A percentile compares a stretch with the other conserved stretches of the same genome.
Conservation (phyloP, 64 coral and sea anemone genomes). For the Stylophora pistillata region DNA sequence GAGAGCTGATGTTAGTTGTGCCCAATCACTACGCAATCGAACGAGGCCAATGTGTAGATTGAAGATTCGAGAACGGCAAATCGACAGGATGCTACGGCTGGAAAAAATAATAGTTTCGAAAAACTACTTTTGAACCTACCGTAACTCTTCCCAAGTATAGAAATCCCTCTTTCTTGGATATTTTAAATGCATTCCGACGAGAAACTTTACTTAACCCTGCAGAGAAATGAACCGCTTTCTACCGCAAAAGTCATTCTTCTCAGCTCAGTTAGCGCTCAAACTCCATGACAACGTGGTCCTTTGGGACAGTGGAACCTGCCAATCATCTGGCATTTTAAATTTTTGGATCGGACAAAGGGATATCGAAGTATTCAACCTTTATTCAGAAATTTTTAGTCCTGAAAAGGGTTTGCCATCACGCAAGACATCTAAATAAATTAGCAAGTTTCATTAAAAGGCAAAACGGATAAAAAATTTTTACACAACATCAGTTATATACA, state of each 20-base stretch:
- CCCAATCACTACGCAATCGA: background rate
- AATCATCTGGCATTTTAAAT: constrained; percentile 15
- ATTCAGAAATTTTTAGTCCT: too few species aligned
- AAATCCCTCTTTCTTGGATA: constrained; percentile 82
- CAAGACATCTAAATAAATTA: too few species aligned
- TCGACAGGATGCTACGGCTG: background rate
- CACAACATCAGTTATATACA: too few species aligned
- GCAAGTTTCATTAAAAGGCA: too few species aligned
- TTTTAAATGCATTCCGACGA: constrained; percentile 76
- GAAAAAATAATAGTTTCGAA: background rate
- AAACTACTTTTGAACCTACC: constrained; percentile 38
- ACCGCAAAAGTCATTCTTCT: background rate
- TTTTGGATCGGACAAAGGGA: background rate
- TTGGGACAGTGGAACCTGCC: background rate
- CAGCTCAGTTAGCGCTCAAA: background rate
- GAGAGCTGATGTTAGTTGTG: background rate
- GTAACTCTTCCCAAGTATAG: constrained; percentile 84
- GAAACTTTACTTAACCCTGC: background rate
- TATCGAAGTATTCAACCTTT: background rate
- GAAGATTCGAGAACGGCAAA: background rate
- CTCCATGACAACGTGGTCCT: constrained; percentile 61
- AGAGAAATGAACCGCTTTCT: constrained; percentile 1
- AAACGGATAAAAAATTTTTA: too few species aligned
- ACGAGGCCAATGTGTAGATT: background rate
- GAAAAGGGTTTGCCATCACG: too few species aligned